Evolutionary conservation across 2,888 invertebrate genomes (phyloP).

Genomic region (Anthrax anthrax): DNA sequence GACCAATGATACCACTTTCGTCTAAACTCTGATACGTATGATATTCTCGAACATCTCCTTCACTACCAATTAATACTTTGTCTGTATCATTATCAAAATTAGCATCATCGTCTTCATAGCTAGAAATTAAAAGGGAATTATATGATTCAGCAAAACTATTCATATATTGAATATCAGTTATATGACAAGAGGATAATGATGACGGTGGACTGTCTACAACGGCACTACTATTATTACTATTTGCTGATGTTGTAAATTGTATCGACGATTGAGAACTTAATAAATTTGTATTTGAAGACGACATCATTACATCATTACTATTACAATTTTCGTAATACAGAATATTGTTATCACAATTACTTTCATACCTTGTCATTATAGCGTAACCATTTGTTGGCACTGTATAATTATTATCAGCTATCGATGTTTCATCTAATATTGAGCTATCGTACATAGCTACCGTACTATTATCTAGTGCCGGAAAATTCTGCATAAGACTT

Average conservation of each 20-base stretch:
- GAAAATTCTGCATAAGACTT: not conserved
- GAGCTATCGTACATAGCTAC: constrained; percentile 2
- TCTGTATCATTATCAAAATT: constrained; percentile 6
- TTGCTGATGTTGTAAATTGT: not conserved
- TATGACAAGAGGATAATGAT: not conserved
- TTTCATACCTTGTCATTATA: constrained; percentile 14
- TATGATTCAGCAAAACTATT: constrained; percentile 32
- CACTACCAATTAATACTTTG: constrained; percentile 3
- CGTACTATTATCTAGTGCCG: not conserved
- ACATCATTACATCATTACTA: constrained; percentile 7
- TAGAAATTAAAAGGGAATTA: constrained; percentile 23
- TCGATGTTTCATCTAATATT: not conserved
- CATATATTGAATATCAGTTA: constrained; percentile 9
- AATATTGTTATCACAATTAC: constrained; percentile 12
- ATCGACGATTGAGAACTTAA: too few relatives aligned
- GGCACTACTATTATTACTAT: constrained; percentile 2
- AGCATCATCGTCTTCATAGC: constrained; percentile 11
- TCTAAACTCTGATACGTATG: constrained; percentile 14
- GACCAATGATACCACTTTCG: constrained; percentile 15
- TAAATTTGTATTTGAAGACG: not conserved
- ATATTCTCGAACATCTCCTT: constrained; percentile 2
- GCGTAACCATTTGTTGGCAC: constrained; percentile 10
- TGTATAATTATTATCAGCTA: not conserved
- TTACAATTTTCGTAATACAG: constrained; percentile 12
- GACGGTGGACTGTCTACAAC: not conserved